phyloP scores from a whole-genome alignment of 2,113 vertebrate species.

The Pygoscelis antarcticus region DNA sequence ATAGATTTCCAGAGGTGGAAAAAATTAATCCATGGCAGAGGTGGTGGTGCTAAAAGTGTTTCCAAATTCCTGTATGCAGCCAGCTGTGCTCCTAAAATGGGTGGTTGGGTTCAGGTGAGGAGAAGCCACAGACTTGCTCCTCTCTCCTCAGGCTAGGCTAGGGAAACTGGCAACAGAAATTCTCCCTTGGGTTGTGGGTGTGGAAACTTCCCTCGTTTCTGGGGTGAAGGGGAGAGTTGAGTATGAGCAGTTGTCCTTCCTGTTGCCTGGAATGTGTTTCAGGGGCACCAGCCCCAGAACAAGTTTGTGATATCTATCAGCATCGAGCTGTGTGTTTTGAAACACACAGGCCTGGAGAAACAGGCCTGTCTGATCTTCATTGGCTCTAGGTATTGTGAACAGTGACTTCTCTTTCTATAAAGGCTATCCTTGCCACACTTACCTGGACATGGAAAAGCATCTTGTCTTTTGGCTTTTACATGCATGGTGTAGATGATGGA shows the following conservation, averaged over 20 bases:
- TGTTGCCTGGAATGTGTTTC: neutral
- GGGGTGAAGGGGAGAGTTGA: neutral
- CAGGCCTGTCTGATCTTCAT: neutral
- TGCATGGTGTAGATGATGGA: neutral
- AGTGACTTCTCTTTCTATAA: neutral
- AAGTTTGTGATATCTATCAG: neutral
- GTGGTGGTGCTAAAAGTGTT: neutral
- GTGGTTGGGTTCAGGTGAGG: neutral
- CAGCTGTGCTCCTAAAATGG: neutral
- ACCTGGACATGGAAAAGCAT: neutral
- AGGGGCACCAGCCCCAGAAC: neutral
- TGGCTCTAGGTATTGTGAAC: neutral
- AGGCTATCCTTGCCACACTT: neutral
- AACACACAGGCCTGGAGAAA: neutral
- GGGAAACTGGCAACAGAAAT: neutral
- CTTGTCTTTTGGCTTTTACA: neutral
- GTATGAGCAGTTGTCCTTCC: neutral
- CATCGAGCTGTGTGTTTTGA: neutral
- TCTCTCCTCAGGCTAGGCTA: neutral
- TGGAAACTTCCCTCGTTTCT: neutral
- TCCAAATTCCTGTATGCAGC: neutral
- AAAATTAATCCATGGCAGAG: neutral
- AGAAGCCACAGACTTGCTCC: neutral
- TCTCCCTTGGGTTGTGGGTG: neutral
- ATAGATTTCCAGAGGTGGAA: neutral